Percentiles rank a stretch among this genome's conserved stretches.
These are phyloP conservation scores for Cabera pusaria DNA, from an alignment of 2,888 invertebrate genomes.

Conservation along the genomic window DNA sequence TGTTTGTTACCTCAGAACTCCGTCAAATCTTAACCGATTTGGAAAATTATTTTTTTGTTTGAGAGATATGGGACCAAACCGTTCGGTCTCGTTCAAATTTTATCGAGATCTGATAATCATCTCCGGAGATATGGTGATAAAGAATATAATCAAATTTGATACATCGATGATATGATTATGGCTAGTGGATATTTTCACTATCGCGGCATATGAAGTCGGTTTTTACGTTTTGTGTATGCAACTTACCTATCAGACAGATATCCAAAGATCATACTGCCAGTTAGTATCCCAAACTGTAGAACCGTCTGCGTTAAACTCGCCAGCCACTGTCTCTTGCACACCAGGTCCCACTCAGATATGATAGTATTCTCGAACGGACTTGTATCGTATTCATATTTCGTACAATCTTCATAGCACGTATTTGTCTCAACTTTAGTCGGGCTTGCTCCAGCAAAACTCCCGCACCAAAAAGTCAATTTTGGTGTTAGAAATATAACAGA, in stretches of 20 bases:
- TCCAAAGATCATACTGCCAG: conserved; percentile 89
- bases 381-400: conserved; percentile 83
- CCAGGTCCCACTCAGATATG: conserved; percentile 88
- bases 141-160: too few relatives aligned
- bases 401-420: conserved; percentile 81
- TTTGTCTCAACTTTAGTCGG: conserved; percentile 23
- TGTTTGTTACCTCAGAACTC: too few relatives aligned
- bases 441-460: too few relatives aligned
- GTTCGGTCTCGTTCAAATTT: too few relatives aligned
- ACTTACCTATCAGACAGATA: conserved; percentile 88
- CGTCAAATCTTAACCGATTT: too few relatives aligned
- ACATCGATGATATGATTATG: conserved; percentile 10
- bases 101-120: too few relatives aligned
- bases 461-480: conserved; percentile 80
- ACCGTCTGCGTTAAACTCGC: conserved; percentile 88
- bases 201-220: too few relatives aligned
- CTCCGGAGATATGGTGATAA: too few relatives aligned
- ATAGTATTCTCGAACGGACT: conserved; percentile 87
- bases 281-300: conserved; percentile 88
- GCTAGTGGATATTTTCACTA: too few relatives aligned
- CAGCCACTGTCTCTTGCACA: conserved; percentile 85
- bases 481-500: conserved; percentile 89
- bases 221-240: too few relatives aligned
- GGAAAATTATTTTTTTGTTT: too few relatives aligned
- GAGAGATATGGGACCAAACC: too few relatives aligned